These are phyloP conservation scores for Hyalella azteca DNA, from an alignment of 2,888 invertebrate genomes.

Conservation along the genomic window DNA sequence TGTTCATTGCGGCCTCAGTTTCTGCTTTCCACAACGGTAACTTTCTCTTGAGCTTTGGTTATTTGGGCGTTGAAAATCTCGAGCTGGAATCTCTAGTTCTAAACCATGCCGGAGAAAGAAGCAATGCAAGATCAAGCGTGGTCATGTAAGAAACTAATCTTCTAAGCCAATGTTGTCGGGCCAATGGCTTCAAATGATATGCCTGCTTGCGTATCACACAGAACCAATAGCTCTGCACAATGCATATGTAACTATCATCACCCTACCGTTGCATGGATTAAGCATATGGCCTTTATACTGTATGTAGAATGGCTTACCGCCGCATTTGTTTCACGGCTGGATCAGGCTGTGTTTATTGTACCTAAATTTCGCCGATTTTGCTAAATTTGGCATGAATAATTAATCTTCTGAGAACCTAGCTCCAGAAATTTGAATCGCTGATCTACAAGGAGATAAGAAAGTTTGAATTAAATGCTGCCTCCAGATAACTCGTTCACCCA, in stretches of 20 bases:
- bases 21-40: no score
- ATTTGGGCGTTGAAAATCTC: no score
- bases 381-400: conserved; percentile 5
- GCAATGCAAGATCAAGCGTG: neutral
- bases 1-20: no score
- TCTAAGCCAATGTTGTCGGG: neutral
- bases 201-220: conserved; percentile 12
- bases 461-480: no score
- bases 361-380: neutral
- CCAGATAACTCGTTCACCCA: neutral
- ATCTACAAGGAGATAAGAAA: neutral
- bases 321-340: neutral
- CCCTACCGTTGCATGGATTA: no score
- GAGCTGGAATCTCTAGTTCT: no score
- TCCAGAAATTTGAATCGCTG: neutral
- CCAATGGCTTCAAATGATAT: conserved; percentile 23
- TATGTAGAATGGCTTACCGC: conserved; percentile 3
- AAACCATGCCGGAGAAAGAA: neutral
- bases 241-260: no score
- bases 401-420: neutral
- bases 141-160: neutral
- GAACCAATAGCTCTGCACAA: neutral
- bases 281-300: no score
- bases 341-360: neutral
- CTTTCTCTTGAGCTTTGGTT: no score